These are phyloP conservation scores for Semaprochilodus insignis DNA, from an alignment of 2,797 vertebrate genomes.

Conservation along the genomic window DNA sequence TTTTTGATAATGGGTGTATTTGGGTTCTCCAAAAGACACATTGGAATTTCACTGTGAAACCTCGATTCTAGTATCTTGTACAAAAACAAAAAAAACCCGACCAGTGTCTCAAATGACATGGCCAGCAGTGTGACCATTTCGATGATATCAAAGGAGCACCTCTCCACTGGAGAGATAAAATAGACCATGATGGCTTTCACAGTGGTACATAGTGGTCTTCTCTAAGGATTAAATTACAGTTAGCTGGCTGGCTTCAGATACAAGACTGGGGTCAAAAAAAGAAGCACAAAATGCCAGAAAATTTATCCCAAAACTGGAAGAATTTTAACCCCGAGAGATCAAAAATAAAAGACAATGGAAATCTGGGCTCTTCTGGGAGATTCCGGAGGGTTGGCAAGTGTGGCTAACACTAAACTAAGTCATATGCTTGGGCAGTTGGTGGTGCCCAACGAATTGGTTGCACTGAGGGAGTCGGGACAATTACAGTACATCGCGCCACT, in stretches of 20 bases:
- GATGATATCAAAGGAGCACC: not conserved
- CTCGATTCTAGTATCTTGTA: not conserved
- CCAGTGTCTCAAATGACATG: not conserved
- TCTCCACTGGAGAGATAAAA: not conserved
- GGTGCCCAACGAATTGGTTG: not conserved
- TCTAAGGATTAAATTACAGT: not conserved
- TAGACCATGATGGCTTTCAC: not conserved
- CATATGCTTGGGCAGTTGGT: not conserved
- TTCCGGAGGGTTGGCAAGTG: not conserved
- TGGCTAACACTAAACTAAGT: not conserved
- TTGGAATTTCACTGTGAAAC: too few species aligned
- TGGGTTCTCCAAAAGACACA: too few species aligned
- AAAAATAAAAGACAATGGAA: not conserved
- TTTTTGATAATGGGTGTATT: too few species aligned
- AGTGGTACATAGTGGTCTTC: not conserved
- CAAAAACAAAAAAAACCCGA: not conserved
- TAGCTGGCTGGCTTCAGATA: too few species aligned
- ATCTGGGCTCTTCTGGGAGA: not conserved
- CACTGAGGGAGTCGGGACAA: not conserved
- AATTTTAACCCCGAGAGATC: not conserved
- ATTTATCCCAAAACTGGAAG: too few species aligned
- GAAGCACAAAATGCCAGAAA: too few species aligned
- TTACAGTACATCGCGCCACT: constrained; percentile 2
- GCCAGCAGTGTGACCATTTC: not conserved
- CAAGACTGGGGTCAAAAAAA: too few species aligned